A percentile compares a stretch with the other conserved stretches of the same genome.
Evolutionary conservation across 2,113 vertebrate genomes (phyloP).

Genomic region (Campylomormyrus numenius): DNA sequence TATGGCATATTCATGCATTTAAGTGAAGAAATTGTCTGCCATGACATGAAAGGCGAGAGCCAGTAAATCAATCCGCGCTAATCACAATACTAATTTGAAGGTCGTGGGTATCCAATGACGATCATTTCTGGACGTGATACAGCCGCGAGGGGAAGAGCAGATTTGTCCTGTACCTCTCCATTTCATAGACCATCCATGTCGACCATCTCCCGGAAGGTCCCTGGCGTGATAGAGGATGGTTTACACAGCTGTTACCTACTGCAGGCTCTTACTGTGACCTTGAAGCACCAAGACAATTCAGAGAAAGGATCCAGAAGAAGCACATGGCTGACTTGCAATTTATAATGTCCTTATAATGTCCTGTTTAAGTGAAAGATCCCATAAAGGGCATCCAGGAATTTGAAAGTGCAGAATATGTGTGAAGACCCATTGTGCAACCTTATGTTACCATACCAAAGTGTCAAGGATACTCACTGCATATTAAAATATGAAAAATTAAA

Average conservation of each 20-base stretch:
- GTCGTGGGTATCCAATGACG: neutral
- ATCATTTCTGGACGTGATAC: neutral
- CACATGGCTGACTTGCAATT: neutral
- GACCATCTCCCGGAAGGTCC: neutral
- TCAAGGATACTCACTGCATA: neutral
- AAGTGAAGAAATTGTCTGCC: neutral
- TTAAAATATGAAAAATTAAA: neutral
- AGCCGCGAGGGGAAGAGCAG: neutral
- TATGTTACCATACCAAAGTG: neutral
- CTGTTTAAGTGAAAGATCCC: neutral
- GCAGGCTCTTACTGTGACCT: neutral
- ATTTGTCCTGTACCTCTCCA: neutral
- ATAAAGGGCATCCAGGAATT: neutral
- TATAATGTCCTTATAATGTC: neutral
- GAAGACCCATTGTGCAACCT: neutral
- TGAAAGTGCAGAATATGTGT: neutral
- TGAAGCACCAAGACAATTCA: neutral
- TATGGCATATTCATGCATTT: too few relatives aligned
- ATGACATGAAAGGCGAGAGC: neutral
- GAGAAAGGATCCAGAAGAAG: neutral
- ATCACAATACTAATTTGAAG: neutral
- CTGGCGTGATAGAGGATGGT: neutral
- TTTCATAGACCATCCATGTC: neutral
- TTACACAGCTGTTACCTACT: neutral
- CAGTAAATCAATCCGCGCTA: neutral